Conservation (phyloP, 2,797 vertebrate species). For the Gymnodraco acuticeps region DNA sequence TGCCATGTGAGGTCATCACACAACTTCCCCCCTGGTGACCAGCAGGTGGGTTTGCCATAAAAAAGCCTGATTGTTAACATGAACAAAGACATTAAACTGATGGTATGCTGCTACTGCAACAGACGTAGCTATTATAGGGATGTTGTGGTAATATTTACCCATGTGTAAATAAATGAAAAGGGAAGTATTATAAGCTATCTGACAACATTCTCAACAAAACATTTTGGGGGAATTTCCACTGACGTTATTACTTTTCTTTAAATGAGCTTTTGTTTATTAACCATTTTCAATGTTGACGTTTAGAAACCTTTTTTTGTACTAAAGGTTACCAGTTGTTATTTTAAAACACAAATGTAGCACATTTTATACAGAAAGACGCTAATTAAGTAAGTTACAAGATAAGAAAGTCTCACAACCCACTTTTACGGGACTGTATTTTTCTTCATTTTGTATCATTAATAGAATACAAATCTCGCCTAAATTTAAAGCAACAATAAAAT, state of each 20-base stretch:
- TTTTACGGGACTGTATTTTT: neutral
- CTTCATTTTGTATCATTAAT: neutral
- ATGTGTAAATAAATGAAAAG: constrained; percentile 37
- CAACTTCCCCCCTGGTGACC: constrained; percentile 82
- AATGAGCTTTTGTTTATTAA: neutral
- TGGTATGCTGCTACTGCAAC: neutral
- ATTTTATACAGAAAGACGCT: neutral
- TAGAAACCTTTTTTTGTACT: neutral
- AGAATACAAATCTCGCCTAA: neutral
- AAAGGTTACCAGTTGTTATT: neutral
- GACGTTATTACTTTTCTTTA: neutral
- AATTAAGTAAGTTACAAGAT: neutral
- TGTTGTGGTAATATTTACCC: constrained; percentile 15
- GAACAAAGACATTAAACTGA: constrained; percentile 35
- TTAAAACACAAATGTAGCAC: neutral
- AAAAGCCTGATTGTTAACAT: constrained; percentile 27
- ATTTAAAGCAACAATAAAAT: neutral
- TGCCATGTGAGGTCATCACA: constrained; percentile 87
- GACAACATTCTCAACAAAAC: neutral
- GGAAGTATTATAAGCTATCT: constrained; percentile 33
- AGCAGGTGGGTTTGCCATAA: constrained; percentile 85
- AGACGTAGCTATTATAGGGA: neutral
- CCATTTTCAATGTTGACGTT: neutral
- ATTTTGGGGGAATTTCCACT: constrained; percentile 33
- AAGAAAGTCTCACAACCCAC: neutral